Evolutionary conservation across 2,113 vertebrate species (phyloP).

Genomic region (Siniperca chuatsi): DNA sequence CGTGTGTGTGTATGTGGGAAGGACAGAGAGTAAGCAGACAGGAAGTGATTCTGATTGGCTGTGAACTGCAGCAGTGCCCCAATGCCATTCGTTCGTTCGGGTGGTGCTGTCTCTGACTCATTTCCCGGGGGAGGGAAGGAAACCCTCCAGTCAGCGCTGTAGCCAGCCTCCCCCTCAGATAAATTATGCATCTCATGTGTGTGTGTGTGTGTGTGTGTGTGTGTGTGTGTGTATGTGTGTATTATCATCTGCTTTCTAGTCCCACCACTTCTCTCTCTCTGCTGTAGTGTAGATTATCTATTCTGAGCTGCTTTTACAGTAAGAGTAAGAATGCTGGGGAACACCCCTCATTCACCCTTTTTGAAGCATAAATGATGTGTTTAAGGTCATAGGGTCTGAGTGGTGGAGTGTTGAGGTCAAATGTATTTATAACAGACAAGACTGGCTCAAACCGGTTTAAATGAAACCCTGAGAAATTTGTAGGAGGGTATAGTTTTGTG

Average conservation of each 20-base stretch:
- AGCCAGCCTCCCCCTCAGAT: constrained; percentile 23
- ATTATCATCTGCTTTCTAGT: constrained; percentile 11
- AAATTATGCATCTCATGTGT: constrained; percentile 19
- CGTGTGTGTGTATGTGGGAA: not conserved
- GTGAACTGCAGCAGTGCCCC: constrained; percentile 27
- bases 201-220: constrained; percentile 13
- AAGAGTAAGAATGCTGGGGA: constrained; percentile 16
- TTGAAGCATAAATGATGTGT: not conserved
- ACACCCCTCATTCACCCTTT: not conserved
- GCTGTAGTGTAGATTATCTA: constrained; percentile 6
- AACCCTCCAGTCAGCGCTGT: constrained; percentile 40
- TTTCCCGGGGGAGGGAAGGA: constrained; percentile 45
- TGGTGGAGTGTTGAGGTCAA: not conserved
- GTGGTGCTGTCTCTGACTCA: constrained; percentile 65
- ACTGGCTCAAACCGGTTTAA: not conserved
- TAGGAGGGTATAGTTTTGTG: not conserved
- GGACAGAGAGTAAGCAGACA: not conserved
- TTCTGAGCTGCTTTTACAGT: constrained; percentile 25
- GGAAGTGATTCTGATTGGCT: constrained; percentile 60
- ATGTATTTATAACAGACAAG: not conserved
- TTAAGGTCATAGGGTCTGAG: constrained; percentile 2
- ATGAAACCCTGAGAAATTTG: not conserved
- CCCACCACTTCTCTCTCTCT: not conserved
- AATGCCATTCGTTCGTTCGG: not conserved
- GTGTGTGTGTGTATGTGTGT: constrained; percentile 8